Percentiles rank a stretch among this genome's conserved stretches.
phyloP scores from a whole-genome alignment of 2,888 invertebrate genomes.

The Meandrusa payeni region DNA sequence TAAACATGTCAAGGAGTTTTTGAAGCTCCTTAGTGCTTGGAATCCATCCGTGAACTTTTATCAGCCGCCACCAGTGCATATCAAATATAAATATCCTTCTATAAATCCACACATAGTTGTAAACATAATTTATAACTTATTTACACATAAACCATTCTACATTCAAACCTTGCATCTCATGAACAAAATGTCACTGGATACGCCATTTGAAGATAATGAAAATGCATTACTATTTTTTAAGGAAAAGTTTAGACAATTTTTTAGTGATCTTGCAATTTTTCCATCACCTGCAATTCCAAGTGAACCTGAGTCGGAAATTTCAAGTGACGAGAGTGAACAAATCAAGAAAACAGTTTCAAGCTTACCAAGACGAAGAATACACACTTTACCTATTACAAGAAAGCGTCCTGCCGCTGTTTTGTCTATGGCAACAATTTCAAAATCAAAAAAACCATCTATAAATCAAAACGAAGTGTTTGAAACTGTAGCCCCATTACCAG shows the following conservation, averaged over 20 bases:
- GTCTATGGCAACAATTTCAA: slow-evolving; percentile 43
- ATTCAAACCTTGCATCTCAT: slow-evolving; percentile 93
- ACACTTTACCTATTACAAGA: slow-evolving; percentile 55
- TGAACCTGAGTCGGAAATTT: slow-evolving; percentile 68
- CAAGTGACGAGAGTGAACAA: slow-evolving; percentile 59
- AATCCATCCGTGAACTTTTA: slow-evolving; percentile 82
- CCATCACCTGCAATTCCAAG: slow-evolving; percentile 37
- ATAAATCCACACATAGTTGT: slow-evolving; percentile 86
- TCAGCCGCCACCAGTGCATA: slow-evolving; percentile 87
- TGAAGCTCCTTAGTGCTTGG: slow-evolving; percentile 65
- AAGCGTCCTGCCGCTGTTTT: slow-evolving; percentile 49
- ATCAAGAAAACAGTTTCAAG: slow-evolving; percentile 38
- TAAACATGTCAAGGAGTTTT: slow-evolving; percentile 76
- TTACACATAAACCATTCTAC: slow-evolving; percentile 90
- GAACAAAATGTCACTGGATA: slow-evolving; percentile 95
- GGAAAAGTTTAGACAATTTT: slow-evolving; percentile 53
- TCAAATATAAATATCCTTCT: slow-evolving; percentile 90
- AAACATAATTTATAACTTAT: slow-evolving; percentile 89
- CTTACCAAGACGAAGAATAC: slow-evolving; percentile 53
- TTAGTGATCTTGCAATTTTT: slow-evolving; percentile 43
- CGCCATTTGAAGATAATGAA: slow-evolving; percentile 85
- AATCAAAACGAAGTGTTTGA: slow-evolving; percentile 69
- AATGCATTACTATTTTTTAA: slow-evolving; percentile 54
- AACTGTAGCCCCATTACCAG: slow-evolving; percentile 46
- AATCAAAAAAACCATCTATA: slow-evolving; percentile 45